These are phyloP conservation scores for Solenodon paradoxus DNA, from an alignment of 2,113 vertebrate species.

Conservation along the genomic window DNA sequence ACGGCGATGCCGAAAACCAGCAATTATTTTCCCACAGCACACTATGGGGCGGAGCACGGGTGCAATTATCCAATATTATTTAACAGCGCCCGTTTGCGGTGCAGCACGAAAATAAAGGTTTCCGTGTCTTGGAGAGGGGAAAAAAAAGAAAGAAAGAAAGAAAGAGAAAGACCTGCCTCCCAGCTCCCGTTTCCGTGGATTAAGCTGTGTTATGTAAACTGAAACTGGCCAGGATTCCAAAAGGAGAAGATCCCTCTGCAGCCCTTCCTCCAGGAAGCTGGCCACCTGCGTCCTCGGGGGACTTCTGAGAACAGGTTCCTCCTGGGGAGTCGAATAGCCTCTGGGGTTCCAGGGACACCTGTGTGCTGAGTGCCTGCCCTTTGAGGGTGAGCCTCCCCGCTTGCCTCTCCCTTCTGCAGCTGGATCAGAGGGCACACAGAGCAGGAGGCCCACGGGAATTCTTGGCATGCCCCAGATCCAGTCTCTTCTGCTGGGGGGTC, in stretches of 20 bases:
- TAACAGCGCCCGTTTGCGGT: slow-evolving; percentile 73
- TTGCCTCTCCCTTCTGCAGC: background rate
- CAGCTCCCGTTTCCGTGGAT: slow-evolving; percentile 48
- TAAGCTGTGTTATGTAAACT: slow-evolving; percentile 57
- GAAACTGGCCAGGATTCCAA: slow-evolving; percentile 60
- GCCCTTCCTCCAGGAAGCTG: background rate
- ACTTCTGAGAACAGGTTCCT: background rate
- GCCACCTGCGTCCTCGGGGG: background rate
- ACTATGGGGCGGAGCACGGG: slow-evolving; percentile 74
- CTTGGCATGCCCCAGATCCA: background rate
- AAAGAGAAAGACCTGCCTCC: background rate
- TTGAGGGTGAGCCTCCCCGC: background rate
- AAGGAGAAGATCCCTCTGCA: background rate
- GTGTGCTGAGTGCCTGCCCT: background rate
- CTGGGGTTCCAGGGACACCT: background rate
- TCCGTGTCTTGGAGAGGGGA: slow-evolving; percentile 49
- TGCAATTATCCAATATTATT: slow-evolving; percentile 81
- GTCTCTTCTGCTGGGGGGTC: background rate
- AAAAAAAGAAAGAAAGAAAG: background rate
- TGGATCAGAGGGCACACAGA: too few species aligned
- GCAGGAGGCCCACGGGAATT: too few species aligned
- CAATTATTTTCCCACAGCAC: slow-evolving; percentile 79
- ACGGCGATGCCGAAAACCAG: slow-evolving; percentile 71
- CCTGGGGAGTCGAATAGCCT: background rate
- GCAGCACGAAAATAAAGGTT: slow-evolving; percentile 77